Evolutionary conservation across 2,888 invertebrate genomes (phyloP).

Genomic region (Philopedon plagiatum): DNA sequence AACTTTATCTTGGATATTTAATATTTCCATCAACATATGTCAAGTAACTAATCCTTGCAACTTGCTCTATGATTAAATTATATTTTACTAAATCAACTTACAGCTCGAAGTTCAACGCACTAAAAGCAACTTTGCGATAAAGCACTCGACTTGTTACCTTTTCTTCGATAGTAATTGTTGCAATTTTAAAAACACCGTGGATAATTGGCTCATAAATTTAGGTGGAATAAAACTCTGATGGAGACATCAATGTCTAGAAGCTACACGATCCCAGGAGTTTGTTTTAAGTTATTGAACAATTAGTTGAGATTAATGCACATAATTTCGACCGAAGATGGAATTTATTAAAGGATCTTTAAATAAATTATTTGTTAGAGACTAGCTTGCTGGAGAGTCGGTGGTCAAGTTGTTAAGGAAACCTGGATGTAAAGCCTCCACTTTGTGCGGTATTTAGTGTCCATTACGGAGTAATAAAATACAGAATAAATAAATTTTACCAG

Average conservation of each 20-base stretch:
- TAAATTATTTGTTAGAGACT: constrained; percentile 53
- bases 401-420: constrained; percentile 8
- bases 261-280: constrained; percentile 63
- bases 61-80: too few relatives aligned
- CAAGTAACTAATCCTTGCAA: too few relatives aligned
- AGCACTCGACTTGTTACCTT: constrained; percentile 36
- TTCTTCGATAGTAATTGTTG: constrained; percentile 40
- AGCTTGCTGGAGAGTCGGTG: too few relatives aligned
- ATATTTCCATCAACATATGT: too few relatives aligned
- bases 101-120: background rate
- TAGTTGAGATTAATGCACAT: constrained; percentile 65
- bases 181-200: constrained; percentile 34
- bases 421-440: constrained; percentile 39
- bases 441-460: constrained; percentile 46
- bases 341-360: constrained; percentile 57
- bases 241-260: constrained; percentile 63
- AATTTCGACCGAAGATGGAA: constrained; percentile 62
- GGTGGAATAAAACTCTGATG: constrained; percentile 58
- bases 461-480: constrained; percentile 41
- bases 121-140: constrained; percentile 4
- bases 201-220: constrained; percentile 56
- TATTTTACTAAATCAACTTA: too few relatives aligned
- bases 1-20: too few relatives aligned
- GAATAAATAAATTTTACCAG: constrained; percentile 41
- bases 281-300: constrained; percentile 66